Evolutionary conservation across 2,888 invertebrate genomes (phyloP), one percentile per base, ranked within the genome.

Genomic region (Rhingia campestris): DNA sequence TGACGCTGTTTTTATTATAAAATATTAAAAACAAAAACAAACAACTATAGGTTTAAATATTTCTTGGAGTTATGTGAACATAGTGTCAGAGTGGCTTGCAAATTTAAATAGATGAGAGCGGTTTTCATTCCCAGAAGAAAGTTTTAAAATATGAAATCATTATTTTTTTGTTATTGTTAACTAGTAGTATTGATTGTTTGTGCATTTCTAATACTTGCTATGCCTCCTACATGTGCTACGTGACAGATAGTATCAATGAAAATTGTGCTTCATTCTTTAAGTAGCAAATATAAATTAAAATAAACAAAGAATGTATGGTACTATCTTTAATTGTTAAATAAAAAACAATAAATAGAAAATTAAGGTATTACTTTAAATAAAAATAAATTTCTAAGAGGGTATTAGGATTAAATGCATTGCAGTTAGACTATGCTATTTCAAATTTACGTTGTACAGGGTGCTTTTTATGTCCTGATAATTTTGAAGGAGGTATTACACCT

Each of bases 11-110:
- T 14, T 30, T 22, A 66, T 47, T 30, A 35, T 12, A 35, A 37
- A 22, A 43, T 37, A 32, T 32, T 33, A 32, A 35, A 35, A 4
- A 35, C n/a, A 14, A 9, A 35, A 47, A 43, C 12, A 47, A 30
- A 32, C 14, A 47, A 33, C 7, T 39, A 22, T 9, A 43, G 4
- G 49, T 30, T 9, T 59, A 6, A 12, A 14, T 43, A 49, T 43
- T 35, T 41, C 10, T 47, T 3, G 49, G 30, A 14, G n/a, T 10
- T 14, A 33, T 66, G 66, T 43, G 6, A 54, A 66, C 10, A 41
- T 33, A 53, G 72, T 72, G 72, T 59, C 41, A 41, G 43, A 51
- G 43, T 72, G 61, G 70, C 59, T 59, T 70, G 39, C 51, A 66
- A 54, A 33, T 54, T 35, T 35, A 30, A 39, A 4, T 2, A 33